A percentile compares a stretch with the other conserved stretches of the same genome.
These are phyloP conservation scores for Notechis scutatus DNA, from an alignment of 2,113 vertebrate genomes.

Conservation along the genomic window DNA sequence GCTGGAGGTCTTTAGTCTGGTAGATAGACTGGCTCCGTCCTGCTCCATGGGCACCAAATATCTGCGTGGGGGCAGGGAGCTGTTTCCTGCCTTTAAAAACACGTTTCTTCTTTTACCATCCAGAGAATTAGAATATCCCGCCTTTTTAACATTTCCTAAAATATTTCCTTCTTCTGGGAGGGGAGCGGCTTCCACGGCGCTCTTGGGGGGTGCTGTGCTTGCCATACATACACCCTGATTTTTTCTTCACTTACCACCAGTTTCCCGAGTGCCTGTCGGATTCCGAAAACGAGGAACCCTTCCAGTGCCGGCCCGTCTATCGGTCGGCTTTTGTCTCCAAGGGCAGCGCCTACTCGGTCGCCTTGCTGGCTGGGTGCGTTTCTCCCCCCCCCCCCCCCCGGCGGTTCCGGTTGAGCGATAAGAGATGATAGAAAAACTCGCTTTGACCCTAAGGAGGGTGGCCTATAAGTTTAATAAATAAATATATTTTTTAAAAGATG, in stretches of 20 bases:
- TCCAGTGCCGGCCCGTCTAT: slow-evolving; percentile 77
- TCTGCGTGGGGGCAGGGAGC: too few relatives aligned
- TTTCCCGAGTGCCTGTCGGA: slow-evolving; percentile 81
- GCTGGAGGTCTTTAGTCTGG: too few relatives aligned
- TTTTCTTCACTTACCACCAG: slow-evolving; percentile 61
- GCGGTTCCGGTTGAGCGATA: neutral
- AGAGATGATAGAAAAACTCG: neutral
- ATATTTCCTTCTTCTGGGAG: too few relatives aligned
- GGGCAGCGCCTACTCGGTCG: slow-evolving; percentile 70
- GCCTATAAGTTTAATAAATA: neutral
- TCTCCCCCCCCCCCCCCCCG: neutral
- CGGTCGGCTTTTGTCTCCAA: slow-evolving; percentile 88
- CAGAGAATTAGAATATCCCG: too few relatives aligned
- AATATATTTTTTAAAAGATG: neutral
- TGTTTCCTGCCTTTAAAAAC: too few relatives aligned
- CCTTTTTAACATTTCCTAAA: too few relatives aligned
- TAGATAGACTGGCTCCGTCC: too few relatives aligned
- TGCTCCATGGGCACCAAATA: too few relatives aligned
- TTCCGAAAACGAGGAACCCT: slow-evolving; percentile 93
- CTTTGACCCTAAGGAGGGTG: neutral
- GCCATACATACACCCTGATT: slow-evolving; percentile 8
- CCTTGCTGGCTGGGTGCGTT: slow-evolving; percentile 73
- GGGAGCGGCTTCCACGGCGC: too few relatives aligned
- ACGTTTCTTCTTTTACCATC: too few relatives aligned
- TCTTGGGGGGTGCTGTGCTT: too few relatives aligned